Base-by-base conservation (phyloP, 2,888 invertebrate genomes). In the Linyphia triangularis region DNA sequence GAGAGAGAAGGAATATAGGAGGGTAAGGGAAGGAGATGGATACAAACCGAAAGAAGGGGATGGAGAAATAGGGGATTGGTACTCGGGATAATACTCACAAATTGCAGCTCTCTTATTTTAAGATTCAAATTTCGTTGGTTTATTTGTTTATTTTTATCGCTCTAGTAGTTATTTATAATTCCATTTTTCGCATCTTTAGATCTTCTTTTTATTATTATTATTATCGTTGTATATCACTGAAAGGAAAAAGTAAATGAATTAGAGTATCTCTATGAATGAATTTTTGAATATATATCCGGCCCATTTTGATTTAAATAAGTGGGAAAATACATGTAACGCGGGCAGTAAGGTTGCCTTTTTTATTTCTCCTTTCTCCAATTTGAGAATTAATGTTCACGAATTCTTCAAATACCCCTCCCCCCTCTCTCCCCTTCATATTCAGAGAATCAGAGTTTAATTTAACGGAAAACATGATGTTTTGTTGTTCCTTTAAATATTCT, bases 231-330 rank as follows among this genome's bases (percentile, higher is more conserved):
- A 22, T 24, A 61, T 13, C 10, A 33, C 4, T 30, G 70, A 16
- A 78, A 69, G 43, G 24, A 43, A 65, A 83, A 70, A 61, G 59
- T 40, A 82, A 81, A 81, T 57, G 69, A 81, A 81, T 59, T 63
- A 37, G n/a, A 61, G 63, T 37, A 77, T 81, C 81, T 79, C n/a
- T 69, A 63, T 82, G 72, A 72, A 63, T 72, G 72, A 69, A 69
- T 77, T 67, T 84, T 84, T 84, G 84, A 84, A 84, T 59, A 59
- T 83, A 83, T 77, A 75, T 84, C 33, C 28, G 77, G 57, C 57
- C 77, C 67, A 77, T 84, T 84, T 84, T 84, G 84, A 84, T 84
- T 84, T 84, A 84, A 84, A 84, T 84, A 84, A 84, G 84, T 84
- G 75, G 75, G 33, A 84, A 84, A 84, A 57, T 30, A 57, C 67